Conservation (phyloP, 2,888 invertebrate genomes). For the Drosophila mayaguana region DNA sequence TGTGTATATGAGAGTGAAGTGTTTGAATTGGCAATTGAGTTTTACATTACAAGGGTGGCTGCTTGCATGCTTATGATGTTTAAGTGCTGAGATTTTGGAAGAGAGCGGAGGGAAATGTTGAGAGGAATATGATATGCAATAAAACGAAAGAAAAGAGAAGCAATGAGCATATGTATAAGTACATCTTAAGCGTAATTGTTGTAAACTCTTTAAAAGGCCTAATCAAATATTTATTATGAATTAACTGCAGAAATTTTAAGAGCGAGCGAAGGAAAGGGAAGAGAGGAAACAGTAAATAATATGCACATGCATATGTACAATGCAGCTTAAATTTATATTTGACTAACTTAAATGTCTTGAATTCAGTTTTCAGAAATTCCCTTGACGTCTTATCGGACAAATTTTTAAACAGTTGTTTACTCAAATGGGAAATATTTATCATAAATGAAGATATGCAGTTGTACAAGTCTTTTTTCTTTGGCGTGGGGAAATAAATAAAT, state of each 20-base stretch:
- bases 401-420: slow-evolving; percentile 6
- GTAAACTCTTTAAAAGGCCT: not conserved
- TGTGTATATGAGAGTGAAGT: slow-evolving; percentile 3
- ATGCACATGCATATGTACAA: not conserved
- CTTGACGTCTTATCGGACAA: not conserved
- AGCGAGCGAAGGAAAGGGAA: not conserved
- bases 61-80: slow-evolving; percentile 30
- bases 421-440: slow-evolving; percentile 11
- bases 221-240: not conserved
- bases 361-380: slow-evolving; percentile 11
- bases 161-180: not conserved
- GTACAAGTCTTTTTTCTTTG: slow-evolving; percentile 21
- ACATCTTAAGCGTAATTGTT: not conserved
- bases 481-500: slow-evolving; percentile 18
- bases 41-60: slow-evolving; percentile 32
- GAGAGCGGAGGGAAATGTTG: not conserved
- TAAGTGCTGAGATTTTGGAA: not conserved
- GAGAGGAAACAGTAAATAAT: not conserved
- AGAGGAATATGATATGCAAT: not conserved
- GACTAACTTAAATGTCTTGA: not conserved
- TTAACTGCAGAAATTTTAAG: not conserved
- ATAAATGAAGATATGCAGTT: slow-evolving; percentile 18
- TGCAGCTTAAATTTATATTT: slow-evolving; percentile 2
- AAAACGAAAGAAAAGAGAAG: not conserved
- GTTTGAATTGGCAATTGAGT: slow-evolving; percentile 41